These are phyloP conservation scores for Athalia cordata DNA, from an alignment of 2,888 invertebrate genomes.

Conservation along the genomic window DNA sequence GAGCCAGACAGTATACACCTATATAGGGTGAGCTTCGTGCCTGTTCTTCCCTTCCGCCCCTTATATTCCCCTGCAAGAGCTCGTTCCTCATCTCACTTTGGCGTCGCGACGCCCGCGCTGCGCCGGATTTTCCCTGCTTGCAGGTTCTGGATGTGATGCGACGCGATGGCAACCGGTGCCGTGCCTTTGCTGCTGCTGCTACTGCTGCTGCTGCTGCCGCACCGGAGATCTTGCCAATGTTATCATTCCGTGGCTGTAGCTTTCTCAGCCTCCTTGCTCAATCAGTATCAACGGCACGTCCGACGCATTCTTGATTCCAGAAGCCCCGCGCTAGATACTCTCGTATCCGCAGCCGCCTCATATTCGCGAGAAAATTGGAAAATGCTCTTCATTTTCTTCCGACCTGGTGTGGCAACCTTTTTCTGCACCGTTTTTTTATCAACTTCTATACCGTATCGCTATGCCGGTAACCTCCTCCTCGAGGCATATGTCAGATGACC, in stretches of 20 bases:
- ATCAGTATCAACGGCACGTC: slow-evolving; percentile 61
- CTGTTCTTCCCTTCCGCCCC: background rate
- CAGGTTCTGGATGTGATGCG: background rate
- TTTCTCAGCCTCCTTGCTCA: slow-evolving; percentile 45
- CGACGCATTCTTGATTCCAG: slow-evolving; percentile 57
- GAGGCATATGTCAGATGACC: too few relatives aligned
- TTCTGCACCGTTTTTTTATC: slow-evolving; percentile 11
- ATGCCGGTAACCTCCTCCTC: background rate
- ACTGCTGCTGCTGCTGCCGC: background rate
- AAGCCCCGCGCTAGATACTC: slow-evolving; percentile 52
- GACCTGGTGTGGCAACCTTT: background rate
- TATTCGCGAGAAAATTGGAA: slow-evolving; percentile 68
- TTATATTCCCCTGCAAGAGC: background rate
- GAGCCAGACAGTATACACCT: slow-evolving; percentile 1
- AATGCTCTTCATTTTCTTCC: slow-evolving; percentile 59
- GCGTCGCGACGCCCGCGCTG: background rate
- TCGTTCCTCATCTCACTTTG: slow-evolving; percentile 17
- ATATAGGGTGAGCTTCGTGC: background rate
- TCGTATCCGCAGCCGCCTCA: slow-evolving; percentile 53
- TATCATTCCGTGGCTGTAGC: slow-evolving; percentile 59
- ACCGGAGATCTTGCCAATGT: slow-evolving; percentile 48
- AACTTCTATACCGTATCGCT: background rate
- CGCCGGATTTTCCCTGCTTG: too few relatives aligned
- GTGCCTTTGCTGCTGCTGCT: background rate
- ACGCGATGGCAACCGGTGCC: slow-evolving; percentile 6